Percentiles rank a stretch among this genome's conserved stretches.
phyloP scores from a whole-genome alignment of 2,797 vertebrate species.

The Agapornis canus region DNA sequence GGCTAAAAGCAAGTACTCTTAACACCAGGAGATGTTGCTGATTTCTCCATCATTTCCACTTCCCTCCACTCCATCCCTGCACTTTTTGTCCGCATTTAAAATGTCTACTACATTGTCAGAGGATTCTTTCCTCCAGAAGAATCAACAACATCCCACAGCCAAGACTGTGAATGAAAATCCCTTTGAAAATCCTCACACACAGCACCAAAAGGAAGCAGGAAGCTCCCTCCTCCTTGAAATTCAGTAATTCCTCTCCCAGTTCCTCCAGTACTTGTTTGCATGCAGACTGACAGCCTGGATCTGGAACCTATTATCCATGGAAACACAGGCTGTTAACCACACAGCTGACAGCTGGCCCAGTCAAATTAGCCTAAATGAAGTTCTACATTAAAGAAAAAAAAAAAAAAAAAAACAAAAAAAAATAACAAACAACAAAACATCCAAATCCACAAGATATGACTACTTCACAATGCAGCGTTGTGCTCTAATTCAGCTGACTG shows the following conservation, averaged over 20 bases:
- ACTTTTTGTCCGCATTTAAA: background rate
- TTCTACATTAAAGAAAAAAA: background rate
- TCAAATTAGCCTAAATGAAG: slow-evolving; percentile 16
- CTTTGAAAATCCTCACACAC: background rate
- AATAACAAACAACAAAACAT: background rate
- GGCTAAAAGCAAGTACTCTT: background rate
- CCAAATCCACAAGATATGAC: background rate
- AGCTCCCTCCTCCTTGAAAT: background rate
- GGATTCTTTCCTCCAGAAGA: background rate
- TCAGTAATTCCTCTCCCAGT: background rate
- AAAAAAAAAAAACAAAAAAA: background rate
- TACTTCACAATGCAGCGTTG: background rate
- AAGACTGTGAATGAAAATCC: background rate
- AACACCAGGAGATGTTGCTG: background rate
- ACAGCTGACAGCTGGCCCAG: slow-evolving; percentile 11
- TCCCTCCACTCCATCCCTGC: accelerated
- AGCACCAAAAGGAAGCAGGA: background rate
- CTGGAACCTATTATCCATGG: slow-evolving; percentile 58
- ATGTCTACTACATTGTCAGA: accelerated
- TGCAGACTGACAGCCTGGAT: slow-evolving; percentile 1
- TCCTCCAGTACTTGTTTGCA: slow-evolving; percentile 20
- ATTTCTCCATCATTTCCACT: background rate
- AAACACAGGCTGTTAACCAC: slow-evolving; percentile 50
- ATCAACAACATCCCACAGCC: background rate
- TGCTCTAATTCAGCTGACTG: accelerated